Conservation (phyloP, 1,140 invertebrate genomes). For the Lordiphosa stackelbergi region DNA sequence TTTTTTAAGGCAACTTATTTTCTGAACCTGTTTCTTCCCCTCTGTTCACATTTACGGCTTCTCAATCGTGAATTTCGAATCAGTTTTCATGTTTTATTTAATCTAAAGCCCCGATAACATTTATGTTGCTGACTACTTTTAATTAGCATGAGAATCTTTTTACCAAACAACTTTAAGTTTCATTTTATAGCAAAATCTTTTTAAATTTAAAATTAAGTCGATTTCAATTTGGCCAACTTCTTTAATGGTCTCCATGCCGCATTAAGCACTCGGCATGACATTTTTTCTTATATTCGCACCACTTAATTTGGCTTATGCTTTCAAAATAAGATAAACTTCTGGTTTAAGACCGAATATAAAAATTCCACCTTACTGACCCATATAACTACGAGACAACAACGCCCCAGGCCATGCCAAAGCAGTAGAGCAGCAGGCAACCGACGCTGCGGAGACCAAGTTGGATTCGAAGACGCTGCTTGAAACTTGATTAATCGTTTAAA, state of each 20-base stretch:
- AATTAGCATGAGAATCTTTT: no score
- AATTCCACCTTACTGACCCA: slow-evolving; percentile 72
- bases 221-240: slow-evolving; percentile 32
- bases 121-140: no score
- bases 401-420: slow-evolving; percentile 42
- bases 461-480: slow-evolving; percentile 44
- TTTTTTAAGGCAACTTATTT: no score
- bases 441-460: slow-evolving; percentile 17
- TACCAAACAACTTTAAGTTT: no score
- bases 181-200: not conserved
- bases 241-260: not conserved
- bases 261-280: slow-evolving; percentile 59
- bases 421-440: slow-evolving; percentile 22
- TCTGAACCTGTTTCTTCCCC: no score
- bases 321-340: slow-evolving; percentile 35
- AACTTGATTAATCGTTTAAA: slow-evolving; percentile 71
- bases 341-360: slow-evolving; percentile 38
- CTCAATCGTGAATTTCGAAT: no score
- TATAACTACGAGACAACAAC: slow-evolving; percentile 39
- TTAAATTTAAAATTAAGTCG: slow-evolving; percentile 1
- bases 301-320: slow-evolving; percentile 66
- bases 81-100: no score
- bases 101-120: no score
- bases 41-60: no score
- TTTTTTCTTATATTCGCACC: slow-evolving; percentile 48